Conservation (phyloP, 2,888 invertebrate species). For the Lasioglossum marginatum region DNA sequence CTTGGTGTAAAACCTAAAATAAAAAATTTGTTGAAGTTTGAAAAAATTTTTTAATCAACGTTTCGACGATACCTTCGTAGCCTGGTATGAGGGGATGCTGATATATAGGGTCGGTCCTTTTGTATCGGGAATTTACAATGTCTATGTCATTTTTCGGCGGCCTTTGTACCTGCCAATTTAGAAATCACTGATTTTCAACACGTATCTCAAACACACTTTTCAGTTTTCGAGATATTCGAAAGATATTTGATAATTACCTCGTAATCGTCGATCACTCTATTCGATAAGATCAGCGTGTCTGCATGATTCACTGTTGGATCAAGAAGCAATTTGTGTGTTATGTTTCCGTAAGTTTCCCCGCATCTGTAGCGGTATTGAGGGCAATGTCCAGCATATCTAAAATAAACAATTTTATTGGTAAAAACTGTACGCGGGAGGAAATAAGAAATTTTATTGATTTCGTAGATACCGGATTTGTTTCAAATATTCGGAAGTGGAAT, state of each 20-base stretch:
- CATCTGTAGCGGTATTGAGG: slow-evolving; percentile 91
- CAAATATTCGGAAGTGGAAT: not conserved
- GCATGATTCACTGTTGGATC: slow-evolving; percentile 91
- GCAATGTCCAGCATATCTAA: slow-evolving; percentile 91
- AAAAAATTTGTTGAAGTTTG: not conserved
- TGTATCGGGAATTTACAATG: slow-evolving; percentile 87
- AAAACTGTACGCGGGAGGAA: not conserved
- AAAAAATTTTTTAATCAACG: not conserved
- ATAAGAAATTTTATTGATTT: not conserved
- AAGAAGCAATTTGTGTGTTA: slow-evolving; percentile 89
- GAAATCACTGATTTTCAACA: not conserved
- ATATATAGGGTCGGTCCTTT: slow-evolving; percentile 89
- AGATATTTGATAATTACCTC: slow-evolving; percentile 84
- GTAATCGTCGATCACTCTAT: slow-evolving; percentile 88
- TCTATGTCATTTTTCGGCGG: slow-evolving; percentile 89
- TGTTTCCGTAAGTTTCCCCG: slow-evolving; percentile 91
- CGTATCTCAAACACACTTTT: not conserved
- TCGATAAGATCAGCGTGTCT: slow-evolving; percentile 89
- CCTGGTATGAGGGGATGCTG: slow-evolving; percentile 91
- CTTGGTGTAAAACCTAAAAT: slow-evolving; percentile 88
- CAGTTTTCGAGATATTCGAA: not conserved
- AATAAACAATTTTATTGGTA: slow-evolving; percentile 12
- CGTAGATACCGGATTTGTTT: not conserved
- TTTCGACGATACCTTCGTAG: slow-evolving; percentile 87
- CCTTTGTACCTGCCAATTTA: slow-evolving; percentile 85